Percentiles rank a stretch among this genome's conserved stretches.
phyloP scores from a whole-genome alignment of 2,888 invertebrate species.

The Mesoligia furuncula region DNA sequence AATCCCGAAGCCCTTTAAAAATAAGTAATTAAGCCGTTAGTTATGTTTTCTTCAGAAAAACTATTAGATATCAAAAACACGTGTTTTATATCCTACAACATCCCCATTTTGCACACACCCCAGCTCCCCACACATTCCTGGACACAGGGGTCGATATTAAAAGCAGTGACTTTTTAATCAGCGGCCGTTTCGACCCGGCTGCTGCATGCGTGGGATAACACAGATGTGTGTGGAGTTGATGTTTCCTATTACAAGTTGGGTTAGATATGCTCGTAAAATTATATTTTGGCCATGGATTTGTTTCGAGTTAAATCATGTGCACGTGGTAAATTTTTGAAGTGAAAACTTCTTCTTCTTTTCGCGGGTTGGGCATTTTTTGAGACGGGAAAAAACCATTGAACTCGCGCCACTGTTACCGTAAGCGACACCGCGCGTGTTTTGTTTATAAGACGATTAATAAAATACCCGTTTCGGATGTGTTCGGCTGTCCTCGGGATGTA shows the following conservation, averaged over 20 bases:
- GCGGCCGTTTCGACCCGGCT: constrained; percentile 45
- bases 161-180: constrained; percentile 76
- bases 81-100: not conserved
- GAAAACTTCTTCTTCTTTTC: no score
- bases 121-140: constrained; percentile 61
- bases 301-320: no score
- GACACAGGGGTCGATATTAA: constrained; percentile 68
- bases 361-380: no score
- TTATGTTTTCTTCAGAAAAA: not conserved
- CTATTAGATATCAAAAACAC: not conserved
- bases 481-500: no score
- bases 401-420: no score
- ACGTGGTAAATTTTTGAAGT: no score
- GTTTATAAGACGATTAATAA: no score
- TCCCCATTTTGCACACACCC: not conserved
- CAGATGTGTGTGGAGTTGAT: constrained; percentile 38
- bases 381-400: no score
- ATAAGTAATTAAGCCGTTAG: not conserved
- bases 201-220: constrained; percentile 43
- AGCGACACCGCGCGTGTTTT: no score
- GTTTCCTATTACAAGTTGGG: not conserved
- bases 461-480: no score
- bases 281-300: not conserved
- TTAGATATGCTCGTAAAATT: not conserved
- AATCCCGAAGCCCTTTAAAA: not conserved